phyloP scores from a whole-genome alignment of 2,113 vertebrate genomes.

The Plotosus lineatus region DNA sequence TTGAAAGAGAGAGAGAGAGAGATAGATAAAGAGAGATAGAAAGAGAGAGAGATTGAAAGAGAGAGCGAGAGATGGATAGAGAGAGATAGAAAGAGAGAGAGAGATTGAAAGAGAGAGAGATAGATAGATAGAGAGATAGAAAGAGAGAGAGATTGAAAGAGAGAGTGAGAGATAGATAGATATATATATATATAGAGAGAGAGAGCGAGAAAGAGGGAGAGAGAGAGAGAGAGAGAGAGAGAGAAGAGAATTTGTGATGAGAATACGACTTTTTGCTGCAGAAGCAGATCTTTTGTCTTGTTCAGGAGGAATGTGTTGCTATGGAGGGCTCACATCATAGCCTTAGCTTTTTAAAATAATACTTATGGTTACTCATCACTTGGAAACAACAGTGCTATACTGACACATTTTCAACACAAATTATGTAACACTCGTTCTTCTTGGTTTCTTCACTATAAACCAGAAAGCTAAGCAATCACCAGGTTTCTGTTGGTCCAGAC shows the following conservation, averaged over 20 bases:
- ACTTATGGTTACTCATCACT: slow-evolving; percentile 40
- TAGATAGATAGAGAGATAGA: neutral
- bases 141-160: neutral
- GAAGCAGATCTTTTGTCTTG: slow-evolving; percentile 13
- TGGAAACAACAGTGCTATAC: slow-evolving; percentile 39
- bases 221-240: neutral
- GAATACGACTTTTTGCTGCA: neutral
- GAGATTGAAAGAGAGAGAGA: neutral
- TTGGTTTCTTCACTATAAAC: slow-evolving; percentile 2
- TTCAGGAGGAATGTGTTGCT: slow-evolving; percentile 39
- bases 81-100: neutral
- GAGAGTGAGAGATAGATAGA: neutral
- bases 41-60: neutral
- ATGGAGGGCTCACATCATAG: slow-evolving; percentile 42
- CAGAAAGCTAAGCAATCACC: neutral
- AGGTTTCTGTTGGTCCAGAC: neutral
- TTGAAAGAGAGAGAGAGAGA: neutral
- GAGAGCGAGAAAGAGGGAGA: neutral
- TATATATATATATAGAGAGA: no score
- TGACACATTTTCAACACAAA: slow-evolving; percentile 14
- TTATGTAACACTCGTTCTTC: slow-evolving; percentile 27
- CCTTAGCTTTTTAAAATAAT: slow-evolving; percentile 1
- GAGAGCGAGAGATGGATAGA: neutral
- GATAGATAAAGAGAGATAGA: neutral
- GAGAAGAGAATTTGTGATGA: neutral